Evolutionary conservation across 2,797 vertebrate species (phyloP).

Genomic region (Syngnathus acus): DNA sequence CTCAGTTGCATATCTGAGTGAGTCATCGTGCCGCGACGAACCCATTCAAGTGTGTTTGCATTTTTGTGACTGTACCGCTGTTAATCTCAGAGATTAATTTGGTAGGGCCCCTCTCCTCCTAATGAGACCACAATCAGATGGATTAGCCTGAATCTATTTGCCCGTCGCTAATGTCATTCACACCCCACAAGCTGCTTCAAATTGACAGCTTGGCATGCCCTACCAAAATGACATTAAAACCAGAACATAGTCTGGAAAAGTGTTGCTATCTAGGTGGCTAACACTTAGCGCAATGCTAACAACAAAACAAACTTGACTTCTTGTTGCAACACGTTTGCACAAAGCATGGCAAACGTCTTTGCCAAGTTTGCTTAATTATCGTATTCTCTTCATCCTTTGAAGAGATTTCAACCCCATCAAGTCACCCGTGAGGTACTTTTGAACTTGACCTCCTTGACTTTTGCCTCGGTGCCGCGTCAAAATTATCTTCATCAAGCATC

Average conservation of each 20-base stretch:
- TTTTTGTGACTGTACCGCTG: conserved; percentile 12
- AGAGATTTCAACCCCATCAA: not conserved
- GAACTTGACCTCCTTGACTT: not conserved
- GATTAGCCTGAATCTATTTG: conserved; percentile 48
- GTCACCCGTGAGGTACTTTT: not conserved
- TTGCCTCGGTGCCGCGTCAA: not conserved
- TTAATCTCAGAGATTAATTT: conserved; percentile 49
- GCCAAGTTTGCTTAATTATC: not conserved
- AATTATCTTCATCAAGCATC: not conserved
- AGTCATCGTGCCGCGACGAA: not conserved
- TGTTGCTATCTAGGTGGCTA: not conserved
- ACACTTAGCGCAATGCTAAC: not conserved
- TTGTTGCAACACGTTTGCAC: not conserved
- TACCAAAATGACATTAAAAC: not conserved
- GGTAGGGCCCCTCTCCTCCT: conserved; percentile 25
- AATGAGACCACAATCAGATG: conserved; percentile 47
- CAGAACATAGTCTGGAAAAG: not conserved
- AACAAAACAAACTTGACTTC: not conserved
- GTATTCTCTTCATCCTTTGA: not conserved
- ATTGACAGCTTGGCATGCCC: not conserved
- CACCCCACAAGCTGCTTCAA: not conserved
- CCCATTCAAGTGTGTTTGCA: conserved; percentile 3
- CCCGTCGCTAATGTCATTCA: conserved; percentile 24
- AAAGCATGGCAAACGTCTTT: not conserved
- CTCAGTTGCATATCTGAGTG: not conserved